Evolutionary conservation across 2,888 invertebrate genomes (phyloP).

Genomic region (Acheta domesticus): DNA sequence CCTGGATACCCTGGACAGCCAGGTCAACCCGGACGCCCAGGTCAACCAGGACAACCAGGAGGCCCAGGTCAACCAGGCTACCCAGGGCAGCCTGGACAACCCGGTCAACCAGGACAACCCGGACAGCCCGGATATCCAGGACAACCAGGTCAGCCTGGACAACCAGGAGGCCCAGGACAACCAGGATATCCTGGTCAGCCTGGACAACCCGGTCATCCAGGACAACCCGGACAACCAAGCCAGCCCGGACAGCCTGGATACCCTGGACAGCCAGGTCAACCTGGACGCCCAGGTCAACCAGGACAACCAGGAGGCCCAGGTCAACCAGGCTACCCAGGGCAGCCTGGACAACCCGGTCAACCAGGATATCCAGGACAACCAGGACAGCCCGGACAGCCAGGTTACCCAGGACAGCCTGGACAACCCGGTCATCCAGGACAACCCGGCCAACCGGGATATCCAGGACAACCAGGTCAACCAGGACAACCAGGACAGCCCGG

Average conservation of each 20-base stretch:
- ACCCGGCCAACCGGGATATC: constrained; percentile 27
- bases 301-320: constrained; percentile 41
- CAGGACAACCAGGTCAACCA: constrained; percentile 35
- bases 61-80: no score
- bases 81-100: no score
- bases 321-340: constrained; percentile 41
- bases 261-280: constrained; percentile 25
- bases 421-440: not conserved
- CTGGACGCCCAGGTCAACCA: constrained; percentile 21
- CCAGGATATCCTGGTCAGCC: no score
- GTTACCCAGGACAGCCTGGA: not conserved
- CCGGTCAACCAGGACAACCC: no score
- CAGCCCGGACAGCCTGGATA: constrained; percentile 24
- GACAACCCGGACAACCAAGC: constrained; percentile 30
- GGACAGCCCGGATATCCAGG: no score
- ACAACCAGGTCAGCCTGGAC: constrained; percentile 29
- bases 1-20: constrained; percentile 39
- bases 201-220: no score
- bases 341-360: constrained; percentile 34
- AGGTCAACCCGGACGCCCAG: constrained; percentile 25
- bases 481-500: constrained; percentile 20
- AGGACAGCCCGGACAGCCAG: not conserved
- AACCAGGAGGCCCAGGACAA: no score
- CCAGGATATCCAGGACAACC: constrained; percentile 34
- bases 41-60: no score